Conservation (phyloP, 2,113 vertebrate genomes). For the Ptyas mucosa region DNA sequence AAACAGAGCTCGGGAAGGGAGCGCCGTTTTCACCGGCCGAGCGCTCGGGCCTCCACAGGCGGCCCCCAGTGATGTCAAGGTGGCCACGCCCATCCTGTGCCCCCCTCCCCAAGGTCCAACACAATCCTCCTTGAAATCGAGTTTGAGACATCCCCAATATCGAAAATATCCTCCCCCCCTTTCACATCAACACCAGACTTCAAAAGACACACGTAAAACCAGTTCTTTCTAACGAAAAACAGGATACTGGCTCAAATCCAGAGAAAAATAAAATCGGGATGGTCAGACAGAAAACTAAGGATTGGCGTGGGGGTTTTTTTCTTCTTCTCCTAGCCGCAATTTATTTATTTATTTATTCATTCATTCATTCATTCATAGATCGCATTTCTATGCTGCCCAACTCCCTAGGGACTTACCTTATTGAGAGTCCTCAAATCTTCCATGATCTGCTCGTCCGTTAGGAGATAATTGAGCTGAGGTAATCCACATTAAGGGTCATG, state of each 20-base stretch:
- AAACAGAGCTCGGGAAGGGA: too few relatives aligned
- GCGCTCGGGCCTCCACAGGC: too few relatives aligned
- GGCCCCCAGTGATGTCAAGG: too few relatives aligned
- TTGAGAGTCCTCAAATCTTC: constrained; percentile 94
- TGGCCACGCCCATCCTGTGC: too few relatives aligned
- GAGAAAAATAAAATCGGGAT: neutral
- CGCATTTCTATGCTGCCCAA: too few relatives aligned
- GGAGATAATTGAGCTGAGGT: constrained; percentile 97
- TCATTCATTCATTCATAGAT: too few relatives aligned
- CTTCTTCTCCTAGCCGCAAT: neutral
- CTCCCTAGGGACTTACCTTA: constrained; percentile 73
- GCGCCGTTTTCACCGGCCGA: too few relatives aligned
- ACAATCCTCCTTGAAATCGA: too few relatives aligned
- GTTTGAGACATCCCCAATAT: too few relatives aligned
- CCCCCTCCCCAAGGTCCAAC: too few relatives aligned
- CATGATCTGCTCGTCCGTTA: constrained; percentile 98
- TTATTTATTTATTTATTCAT: too few relatives aligned
- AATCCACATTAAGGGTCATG: constrained; percentile 75
- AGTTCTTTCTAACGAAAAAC: neutral
- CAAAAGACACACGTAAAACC: neutral
- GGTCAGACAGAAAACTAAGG: neutral
- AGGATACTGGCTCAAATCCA: neutral
- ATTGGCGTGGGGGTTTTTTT: neutral
- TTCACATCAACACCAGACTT: neutral
- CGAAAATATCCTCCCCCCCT: neutral